Evolutionary conservation across 2,888 invertebrate species (phyloP), one percentile per base, ranked within the genome.

Genomic region (Galerucella pusilla): DNA sequence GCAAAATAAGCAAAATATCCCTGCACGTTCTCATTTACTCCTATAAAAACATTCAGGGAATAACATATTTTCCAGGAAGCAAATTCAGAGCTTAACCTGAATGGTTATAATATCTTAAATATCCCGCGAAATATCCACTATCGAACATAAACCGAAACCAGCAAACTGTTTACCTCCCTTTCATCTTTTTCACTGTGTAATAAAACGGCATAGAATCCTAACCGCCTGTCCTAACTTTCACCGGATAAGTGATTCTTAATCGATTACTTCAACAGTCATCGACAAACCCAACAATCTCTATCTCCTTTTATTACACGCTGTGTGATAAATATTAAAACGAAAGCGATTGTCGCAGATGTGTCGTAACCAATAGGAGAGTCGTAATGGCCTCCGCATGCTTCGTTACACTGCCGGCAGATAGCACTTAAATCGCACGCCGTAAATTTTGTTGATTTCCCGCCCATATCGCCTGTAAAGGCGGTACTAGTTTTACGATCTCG

Each of bases 331-430:
- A 57, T 49, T 20, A 65, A 28, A 52, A 67, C 63, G 35, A 75
- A 78, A 77, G 81, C 79, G 82, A 79, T 79, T 70, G 82, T 85
- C 83, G 78, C n/a, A 70, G 71, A 65, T 75, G 78, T 78, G 71
- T 77, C 81, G 84, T 87, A 87, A 88, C 90, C 90, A 90, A 90
- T 90, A 88, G 89, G 88, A 87, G 85, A 84, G 86, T 87, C 88
- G 90, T 90, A 90, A 90, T 90, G 90, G 90, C 90, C 89, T 89
- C 90, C 89, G 87, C 86, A 87, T 86, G 86, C 85, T 88, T 88
- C 88, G 85, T 85, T 86, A 86, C 86, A 86, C 85, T 85, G 87
- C 89, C 89, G 88, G 88, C 89, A 90, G 90, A 90, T 90, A 90
- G 88, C 90, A 87, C 86, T 87, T 88, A 88, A 87, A 88, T 87